phyloP scores from a whole-genome alignment of 2,113 vertebrate species.

The Tachysurus vachellii region DNA sequence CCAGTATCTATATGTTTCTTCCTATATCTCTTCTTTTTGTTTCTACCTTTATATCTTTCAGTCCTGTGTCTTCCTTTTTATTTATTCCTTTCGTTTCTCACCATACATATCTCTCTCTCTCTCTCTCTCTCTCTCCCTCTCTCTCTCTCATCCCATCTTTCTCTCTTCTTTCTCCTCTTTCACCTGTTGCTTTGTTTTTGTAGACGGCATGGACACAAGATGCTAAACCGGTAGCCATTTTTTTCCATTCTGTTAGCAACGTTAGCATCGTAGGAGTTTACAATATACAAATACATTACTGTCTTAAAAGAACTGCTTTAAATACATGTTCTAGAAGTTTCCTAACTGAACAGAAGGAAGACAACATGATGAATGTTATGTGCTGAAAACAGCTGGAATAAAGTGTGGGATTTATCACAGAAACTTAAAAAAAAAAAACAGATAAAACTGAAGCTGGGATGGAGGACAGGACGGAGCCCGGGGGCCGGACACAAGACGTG shows the following conservation, averaged over 20 bases:
- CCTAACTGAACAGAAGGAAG: neutral
- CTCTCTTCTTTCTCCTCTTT: neutral
- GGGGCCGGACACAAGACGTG: neutral
- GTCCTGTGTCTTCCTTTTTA: neutral
- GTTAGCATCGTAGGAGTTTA: neutral
- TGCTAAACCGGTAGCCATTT: neutral
- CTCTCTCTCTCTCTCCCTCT: neutral
- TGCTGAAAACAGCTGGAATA: neutral
- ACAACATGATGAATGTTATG: neutral
- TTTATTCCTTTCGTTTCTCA: neutral
- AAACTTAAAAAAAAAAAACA: neutral
- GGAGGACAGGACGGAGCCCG: neutral
- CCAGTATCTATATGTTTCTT: neutral
- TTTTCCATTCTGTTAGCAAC: neutral
- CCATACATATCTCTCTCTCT: neutral
- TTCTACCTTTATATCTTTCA: neutral
- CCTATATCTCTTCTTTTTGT: neutral
- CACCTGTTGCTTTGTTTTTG: neutral
- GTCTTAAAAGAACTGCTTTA: neutral
- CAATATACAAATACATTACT: too few relatives aligned
- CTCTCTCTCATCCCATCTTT: neutral
- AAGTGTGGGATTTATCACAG: neutral
- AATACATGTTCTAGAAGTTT: neutral
- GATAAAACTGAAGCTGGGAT: neutral
- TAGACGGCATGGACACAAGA: neutral